Evolutionary conservation across 1,140 invertebrate genomes (phyloP).

Genomic region (Elysia chlorotica): DNA sequence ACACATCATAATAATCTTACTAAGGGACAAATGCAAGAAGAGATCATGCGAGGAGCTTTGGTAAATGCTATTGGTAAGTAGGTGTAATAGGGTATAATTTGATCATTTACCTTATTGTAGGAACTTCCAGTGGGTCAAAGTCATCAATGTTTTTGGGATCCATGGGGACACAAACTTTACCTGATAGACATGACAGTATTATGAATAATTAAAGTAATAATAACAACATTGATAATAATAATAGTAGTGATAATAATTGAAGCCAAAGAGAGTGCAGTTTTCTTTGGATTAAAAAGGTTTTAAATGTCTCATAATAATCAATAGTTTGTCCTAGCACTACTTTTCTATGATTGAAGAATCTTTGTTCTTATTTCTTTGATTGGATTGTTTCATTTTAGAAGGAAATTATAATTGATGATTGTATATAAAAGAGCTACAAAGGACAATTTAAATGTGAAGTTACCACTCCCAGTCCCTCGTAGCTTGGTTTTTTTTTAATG

Average conservation of each 20-base stretch:
- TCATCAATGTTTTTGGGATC: constrained; percentile 73
- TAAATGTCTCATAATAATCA: not conserved
- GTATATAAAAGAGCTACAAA: no score
- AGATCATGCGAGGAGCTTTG: not conserved
- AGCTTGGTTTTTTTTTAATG: no score
- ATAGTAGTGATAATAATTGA: not conserved
- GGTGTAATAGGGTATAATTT: not conserved
- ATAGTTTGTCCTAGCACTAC: no score
- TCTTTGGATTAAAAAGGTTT: not conserved
- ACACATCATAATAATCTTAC: no score
- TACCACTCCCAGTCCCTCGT: no score
- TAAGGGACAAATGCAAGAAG: not conserved
- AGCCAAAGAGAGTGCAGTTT: not conserved
- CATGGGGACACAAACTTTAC: constrained; percentile 86
- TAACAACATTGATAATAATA: not conserved
- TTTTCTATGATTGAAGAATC: no score
- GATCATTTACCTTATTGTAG: constrained; percentile 70
- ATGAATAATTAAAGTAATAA: no score
- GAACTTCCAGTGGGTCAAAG: constrained; percentile 78
- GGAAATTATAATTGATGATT: no score
- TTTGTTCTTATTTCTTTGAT: no score
- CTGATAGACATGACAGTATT: constrained; percentile 35
- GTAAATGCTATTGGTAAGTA: not conserved
- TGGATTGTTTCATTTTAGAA: no score
- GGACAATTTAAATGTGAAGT: no score